These are phyloP conservation scores for Ptilorrhoa leucosticta DNA, from an alignment of 2,113 vertebrate species.

Conservation along the genomic window DNA sequence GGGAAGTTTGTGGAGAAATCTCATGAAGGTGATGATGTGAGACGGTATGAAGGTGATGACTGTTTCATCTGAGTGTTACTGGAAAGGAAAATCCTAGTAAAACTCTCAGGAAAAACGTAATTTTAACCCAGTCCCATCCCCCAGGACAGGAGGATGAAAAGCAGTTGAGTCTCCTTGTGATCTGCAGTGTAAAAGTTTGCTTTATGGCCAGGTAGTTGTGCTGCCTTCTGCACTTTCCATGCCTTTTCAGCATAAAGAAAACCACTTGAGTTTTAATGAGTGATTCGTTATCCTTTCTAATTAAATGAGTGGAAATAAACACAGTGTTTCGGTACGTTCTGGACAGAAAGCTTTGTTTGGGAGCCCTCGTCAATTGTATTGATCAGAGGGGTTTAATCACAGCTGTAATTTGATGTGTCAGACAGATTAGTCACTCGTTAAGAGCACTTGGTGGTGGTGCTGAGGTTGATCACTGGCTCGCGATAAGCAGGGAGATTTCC, in stretches of 20 bases:
- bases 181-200: background rate
- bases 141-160: background rate
- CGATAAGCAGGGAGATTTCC: background rate
- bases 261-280: background rate
- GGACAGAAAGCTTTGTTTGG: background rate
- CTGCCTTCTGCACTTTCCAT: background rate
- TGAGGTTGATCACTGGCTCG: background rate
- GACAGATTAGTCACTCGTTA: background rate
- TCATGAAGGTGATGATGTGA: background rate
- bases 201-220: background rate
- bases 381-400: slow-evolving; percentile 34
- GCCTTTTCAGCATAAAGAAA: background rate
- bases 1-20: background rate
- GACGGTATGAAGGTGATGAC: background rate
- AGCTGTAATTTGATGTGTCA: slow-evolving; percentile 5
- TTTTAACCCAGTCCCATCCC: background rate
- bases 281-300: background rate
- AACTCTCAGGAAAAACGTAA: background rate
- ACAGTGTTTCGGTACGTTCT: background rate
- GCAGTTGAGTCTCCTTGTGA: background rate
- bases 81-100: background rate
- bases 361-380: background rate
- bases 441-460: background rate
- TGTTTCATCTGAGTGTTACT: background rate
- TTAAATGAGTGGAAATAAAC: slow-evolving; percentile 30